A percentile compares a stretch with the other conserved stretches of the same genome.
Conservation (phyloP, 2,888 invertebrate genomes). For the Thymelicus lineola region DNA sequence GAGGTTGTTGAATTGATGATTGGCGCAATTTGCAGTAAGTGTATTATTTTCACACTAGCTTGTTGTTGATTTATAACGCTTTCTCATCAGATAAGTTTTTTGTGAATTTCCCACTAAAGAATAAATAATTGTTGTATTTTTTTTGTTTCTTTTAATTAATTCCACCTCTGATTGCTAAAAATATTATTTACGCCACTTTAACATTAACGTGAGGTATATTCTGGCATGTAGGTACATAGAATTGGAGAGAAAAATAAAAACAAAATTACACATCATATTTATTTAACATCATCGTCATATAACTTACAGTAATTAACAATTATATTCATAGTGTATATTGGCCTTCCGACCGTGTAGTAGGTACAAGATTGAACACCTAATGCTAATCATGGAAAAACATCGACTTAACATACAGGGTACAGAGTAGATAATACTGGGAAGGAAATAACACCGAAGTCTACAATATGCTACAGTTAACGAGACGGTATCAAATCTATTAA, state of each 20-base stretch:
- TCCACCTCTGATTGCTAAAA: no score
- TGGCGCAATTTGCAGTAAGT: no score
- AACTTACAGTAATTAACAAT: conserved; percentile 80
- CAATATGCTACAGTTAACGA: conserved; percentile 21
- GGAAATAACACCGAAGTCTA: conserved; percentile 31
- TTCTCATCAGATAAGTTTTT: no score
- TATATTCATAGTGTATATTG: conserved; percentile 55
- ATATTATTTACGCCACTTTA: no score
- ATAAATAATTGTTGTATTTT: no score
- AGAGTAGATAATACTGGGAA: conserved; percentile 24
- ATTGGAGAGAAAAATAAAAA: conserved; percentile 8
- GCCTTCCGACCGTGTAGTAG: conserved; percentile 47
- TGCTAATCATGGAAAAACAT: conserved; percentile 51
- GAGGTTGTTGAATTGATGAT: no score
- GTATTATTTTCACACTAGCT: no score
- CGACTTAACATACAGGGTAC: conserved; percentile 39
- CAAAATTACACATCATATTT: conserved; percentile 64
- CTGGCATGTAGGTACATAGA: no score
- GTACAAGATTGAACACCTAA: conserved; percentile 61
- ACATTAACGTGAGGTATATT: no score
- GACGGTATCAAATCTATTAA: conserved; percentile 37
- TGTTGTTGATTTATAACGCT: no score
- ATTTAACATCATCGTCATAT: conserved; percentile 78
- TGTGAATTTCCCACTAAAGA: no score
- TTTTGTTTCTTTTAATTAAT: no score